Evolutionary conservation across 53 echinoderm and acorn worm species (phyloP).

Genomic region (Holothuria leucospilota): DNA sequence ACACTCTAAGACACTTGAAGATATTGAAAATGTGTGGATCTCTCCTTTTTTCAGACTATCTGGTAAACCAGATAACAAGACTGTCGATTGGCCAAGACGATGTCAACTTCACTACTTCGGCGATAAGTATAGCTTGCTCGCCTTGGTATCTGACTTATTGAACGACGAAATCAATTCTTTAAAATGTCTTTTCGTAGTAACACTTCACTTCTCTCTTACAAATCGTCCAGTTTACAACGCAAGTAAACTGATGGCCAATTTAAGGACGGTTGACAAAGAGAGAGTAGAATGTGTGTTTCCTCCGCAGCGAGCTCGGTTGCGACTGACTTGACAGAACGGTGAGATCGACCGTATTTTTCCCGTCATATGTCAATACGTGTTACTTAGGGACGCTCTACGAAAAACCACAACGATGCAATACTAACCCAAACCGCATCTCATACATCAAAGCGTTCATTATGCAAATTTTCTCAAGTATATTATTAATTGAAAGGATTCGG

Average conservation of each 20-base stretch:
- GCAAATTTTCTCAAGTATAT: conserved; percentile 48
- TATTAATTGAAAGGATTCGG: conserved; percentile 54
- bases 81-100: no score
- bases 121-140: no score
- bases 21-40: conserved; percentile 38
- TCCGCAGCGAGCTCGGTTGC: conserved; percentile 40
- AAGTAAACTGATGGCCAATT: conserved; percentile 45
- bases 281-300: conserved; percentile 44
- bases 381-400: conserved; percentile 44
- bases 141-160: no score
- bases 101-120: no score
- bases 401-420: conserved; percentile 47
- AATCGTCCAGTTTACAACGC: conserved; percentile 27
- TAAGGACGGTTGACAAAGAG: conserved; percentile 50
- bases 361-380: conserved; percentile 51
- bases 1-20: conserved; percentile 52
- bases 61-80: conserved; percentile 14
- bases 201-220: conserved; percentile 14
- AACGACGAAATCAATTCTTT: no score
- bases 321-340: conserved; percentile 49
- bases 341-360: conserved; percentile 35
- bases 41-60: conserved; percentile 16
- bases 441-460: conserved; percentile 50
- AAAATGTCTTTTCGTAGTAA: not conserved
- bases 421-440: conserved; percentile 43